These are phyloP conservation scores for Xestia sexstrigata DNA, from an alignment of 2,888 invertebrate species.

Conservation along the genomic window DNA sequence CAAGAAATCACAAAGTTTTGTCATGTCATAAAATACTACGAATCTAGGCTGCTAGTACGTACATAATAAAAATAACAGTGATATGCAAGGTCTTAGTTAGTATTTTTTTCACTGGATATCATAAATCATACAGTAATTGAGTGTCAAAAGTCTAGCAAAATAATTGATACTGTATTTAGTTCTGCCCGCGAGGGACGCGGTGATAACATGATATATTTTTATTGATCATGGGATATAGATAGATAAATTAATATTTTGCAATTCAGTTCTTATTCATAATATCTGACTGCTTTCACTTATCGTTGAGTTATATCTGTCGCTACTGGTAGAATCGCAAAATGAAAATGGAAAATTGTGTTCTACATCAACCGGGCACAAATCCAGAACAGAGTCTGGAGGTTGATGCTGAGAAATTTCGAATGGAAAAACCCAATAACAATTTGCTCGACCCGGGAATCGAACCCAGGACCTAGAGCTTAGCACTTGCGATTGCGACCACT, in stretches of 20 bases:
- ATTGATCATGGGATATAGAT: conserved; percentile 24
- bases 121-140: conserved; percentile 64
- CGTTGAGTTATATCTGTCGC: conserved; percentile 14
- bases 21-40: not conserved
- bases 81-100: conserved; percentile 31
- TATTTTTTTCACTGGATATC: conserved; percentile 29
- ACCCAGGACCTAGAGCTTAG: no score
- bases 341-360: no score
- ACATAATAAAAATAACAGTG: not conserved
- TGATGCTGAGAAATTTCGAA: no score
- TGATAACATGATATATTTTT: conserved; percentile 54
- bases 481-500: no score
- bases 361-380: no score
- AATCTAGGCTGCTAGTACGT: not conserved
- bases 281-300: conserved; percentile 50
- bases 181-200: conserved; percentile 34
- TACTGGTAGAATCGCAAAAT: conserved; percentile 14
- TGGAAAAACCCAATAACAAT: no score
- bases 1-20: not conserved
- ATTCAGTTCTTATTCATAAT: conserved; percentile 45
- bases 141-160: conserved; percentile 54
- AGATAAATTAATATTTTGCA: conserved; percentile 57
- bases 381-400: no score
- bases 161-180: conserved; percentile 64
- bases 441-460: no score